These are phyloP conservation scores for Apolygus lucorum DNA, from an alignment of 1,140 invertebrate genomes.

Conservation along the genomic window DNA sequence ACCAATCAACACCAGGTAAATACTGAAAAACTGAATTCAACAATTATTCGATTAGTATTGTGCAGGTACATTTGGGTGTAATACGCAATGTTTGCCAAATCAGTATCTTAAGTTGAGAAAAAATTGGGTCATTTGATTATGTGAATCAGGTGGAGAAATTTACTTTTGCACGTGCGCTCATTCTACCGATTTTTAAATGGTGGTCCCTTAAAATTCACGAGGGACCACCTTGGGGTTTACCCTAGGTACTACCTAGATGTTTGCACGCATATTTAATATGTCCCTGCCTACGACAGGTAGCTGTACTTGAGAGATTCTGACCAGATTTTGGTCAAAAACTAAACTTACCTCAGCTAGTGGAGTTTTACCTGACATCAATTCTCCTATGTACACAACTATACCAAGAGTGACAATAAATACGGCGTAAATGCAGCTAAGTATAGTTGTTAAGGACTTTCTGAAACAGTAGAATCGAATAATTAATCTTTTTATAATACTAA, in stretches of 20 bases:
- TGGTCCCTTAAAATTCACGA: no score
- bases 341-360: constrained; percentile 46
- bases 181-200: no score
- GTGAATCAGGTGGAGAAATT: no score
- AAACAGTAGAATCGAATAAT: constrained; percentile 9
- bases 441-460: constrained; percentile 49
- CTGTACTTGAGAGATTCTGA: not conserved
- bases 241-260: no score
- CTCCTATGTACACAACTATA: constrained; percentile 51
- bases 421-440: constrained; percentile 53
- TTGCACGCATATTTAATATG: no score
- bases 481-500: no score
- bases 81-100: no score
- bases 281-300: not conserved
- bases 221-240: no score
- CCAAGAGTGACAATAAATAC: constrained; percentile 56
- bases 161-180: no score
- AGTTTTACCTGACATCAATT: constrained; percentile 44
- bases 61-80: no score
- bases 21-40: constrained; percentile 48
- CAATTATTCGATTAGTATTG: not conserved
- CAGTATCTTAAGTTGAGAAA: no score
- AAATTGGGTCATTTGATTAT: no score
- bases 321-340: not conserved
- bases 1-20: constrained; percentile 48